Evolutionary conservation across 2,888 invertebrate species (phyloP).

Genomic region (Melitaea athalia): DNA sequence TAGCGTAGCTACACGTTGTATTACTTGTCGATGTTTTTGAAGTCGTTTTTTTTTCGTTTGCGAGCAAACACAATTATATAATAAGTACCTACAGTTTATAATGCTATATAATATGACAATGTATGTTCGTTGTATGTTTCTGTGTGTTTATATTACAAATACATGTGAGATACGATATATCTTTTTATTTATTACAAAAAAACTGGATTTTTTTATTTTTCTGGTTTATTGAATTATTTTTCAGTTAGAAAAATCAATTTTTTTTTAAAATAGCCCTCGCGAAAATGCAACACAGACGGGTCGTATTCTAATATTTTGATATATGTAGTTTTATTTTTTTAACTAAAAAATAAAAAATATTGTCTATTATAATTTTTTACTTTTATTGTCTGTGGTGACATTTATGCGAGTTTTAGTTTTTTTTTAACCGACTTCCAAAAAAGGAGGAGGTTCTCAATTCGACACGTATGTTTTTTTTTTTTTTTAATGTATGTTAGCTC

Average conservation of each 20-base stretch:
- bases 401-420: conserved; percentile 66
- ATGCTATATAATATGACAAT: conserved; percentile 56
- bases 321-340: conserved; percentile 40
- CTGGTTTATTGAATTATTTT: conserved; percentile 24
- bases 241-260: conserved; percentile 21
- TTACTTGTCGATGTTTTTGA: no score
- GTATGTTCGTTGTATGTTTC: conserved; percentile 62
- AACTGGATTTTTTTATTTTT: conserved; percentile 28
- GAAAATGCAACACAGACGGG: conserved; percentile 82
- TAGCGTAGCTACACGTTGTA: no score
- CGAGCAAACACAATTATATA: no score
- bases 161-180: conserved; percentile 57
- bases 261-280: conserved; percentile 50
- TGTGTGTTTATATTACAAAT: conserved; percentile 64
- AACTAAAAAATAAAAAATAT: background rate
- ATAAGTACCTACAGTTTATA: no score
- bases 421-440: no score
- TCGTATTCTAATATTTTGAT: conserved; percentile 48
- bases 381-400: conserved; percentile 77
- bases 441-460: no score
- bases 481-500: no score
- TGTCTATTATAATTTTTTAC: conserved; percentile 47
- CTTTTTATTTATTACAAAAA: conserved; percentile 30
- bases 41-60: no score
- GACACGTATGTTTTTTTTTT: no score